Base-by-base conservation (phyloP, 2,797 vertebrate species). In the Pseudochirops corinnae region DNA sequence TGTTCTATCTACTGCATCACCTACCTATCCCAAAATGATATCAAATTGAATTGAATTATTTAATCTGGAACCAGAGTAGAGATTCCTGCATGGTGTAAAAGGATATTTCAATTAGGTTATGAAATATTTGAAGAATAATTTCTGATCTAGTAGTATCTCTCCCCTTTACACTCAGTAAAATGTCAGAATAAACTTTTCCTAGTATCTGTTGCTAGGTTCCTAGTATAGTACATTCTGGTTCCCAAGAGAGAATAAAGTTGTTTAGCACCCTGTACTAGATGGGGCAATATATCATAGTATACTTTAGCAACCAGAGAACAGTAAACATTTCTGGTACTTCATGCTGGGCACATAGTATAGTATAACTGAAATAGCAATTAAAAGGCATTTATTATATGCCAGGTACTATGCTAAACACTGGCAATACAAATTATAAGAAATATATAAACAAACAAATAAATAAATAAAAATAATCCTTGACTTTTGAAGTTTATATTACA, bases 141-240 rank as follows among this genome's bases (percentile, higher is more conserved):
- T 16, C 4, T 60, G 29, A 60, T 60, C 31, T 0, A 55, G 28
- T 21, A 56, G 26, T 56, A 94, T 62, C 50, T 18, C 31, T 3
- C 7, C 28, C 16, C 28, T 12, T 12, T 0, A 1, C 50, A 0
- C 0, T 5, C 39, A 52, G 21, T 2, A 60, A 14, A 82, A 82
- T 82, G 21, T 0, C 39, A 39, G n/a, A 82, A 13, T 39, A 39
- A 74, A 74, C 4, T 74, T 74, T 18, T 74, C n/a, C 67, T 21
- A 74, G 5, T 39, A 39, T 6, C n/a, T 82, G 3, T 82, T 82
- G 2, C 21, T 24, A 10, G n/a, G 11, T 46, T 46, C 39, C 7
- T 46, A 46, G 11, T 24, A 46, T 24, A 82, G 7, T 3, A 1
- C 10, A 39, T 21, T 74, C 39, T 24, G 6, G 74, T 46, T 26